These are phyloP conservation scores for Maniola jurtina DNA, from an alignment of 1,140 invertebrate genomes.

Conservation along the genomic window DNA sequence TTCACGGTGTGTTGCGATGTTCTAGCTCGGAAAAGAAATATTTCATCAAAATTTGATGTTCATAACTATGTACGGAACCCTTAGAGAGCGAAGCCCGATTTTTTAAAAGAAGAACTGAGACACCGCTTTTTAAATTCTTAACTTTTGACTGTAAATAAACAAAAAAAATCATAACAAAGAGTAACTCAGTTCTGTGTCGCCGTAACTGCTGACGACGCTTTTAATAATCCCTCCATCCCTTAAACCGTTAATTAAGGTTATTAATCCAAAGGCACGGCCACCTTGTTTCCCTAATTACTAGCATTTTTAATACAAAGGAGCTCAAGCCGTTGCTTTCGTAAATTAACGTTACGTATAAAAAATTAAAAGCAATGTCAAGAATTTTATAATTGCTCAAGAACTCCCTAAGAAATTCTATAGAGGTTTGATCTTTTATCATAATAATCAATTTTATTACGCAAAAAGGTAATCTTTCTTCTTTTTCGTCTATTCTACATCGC, in stretches of 20 bases:
- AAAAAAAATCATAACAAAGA: conserved; percentile 3
- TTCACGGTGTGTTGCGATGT: too few species aligned
- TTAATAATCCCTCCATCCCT: conserved; percentile 47
- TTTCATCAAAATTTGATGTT: too few species aligned
- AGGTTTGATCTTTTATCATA: background rate
- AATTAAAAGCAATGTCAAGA: conserved; percentile 27
- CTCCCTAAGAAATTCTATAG: conserved; percentile 6
- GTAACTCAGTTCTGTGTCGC: conserved; percentile 37
- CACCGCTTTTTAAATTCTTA: background rate
- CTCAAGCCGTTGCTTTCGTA: conserved; percentile 37
- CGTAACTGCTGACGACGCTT: conserved; percentile 37
- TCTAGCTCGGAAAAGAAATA: too few species aligned
- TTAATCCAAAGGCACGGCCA: conserved; percentile 69
- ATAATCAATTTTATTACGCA: background rate
- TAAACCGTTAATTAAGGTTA: conserved; percentile 70
- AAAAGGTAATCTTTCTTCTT: background rate
- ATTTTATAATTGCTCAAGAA: conserved; percentile 21
- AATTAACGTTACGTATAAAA: conserved; percentile 39
- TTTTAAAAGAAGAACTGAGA: background rate
- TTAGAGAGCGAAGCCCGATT: too few species aligned
- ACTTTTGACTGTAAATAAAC: too few species aligned
- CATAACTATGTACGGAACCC: too few species aligned
- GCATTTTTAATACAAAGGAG: conserved; percentile 65
- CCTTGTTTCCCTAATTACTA: conserved; percentile 72
- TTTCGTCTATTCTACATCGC: background rate